Percentiles rank a stretch among this genome's conserved stretches.
Evolutionary conservation across 2,797 vertebrate genomes (phyloP).

Genomic region (Hozukius guyotensis): DNA sequence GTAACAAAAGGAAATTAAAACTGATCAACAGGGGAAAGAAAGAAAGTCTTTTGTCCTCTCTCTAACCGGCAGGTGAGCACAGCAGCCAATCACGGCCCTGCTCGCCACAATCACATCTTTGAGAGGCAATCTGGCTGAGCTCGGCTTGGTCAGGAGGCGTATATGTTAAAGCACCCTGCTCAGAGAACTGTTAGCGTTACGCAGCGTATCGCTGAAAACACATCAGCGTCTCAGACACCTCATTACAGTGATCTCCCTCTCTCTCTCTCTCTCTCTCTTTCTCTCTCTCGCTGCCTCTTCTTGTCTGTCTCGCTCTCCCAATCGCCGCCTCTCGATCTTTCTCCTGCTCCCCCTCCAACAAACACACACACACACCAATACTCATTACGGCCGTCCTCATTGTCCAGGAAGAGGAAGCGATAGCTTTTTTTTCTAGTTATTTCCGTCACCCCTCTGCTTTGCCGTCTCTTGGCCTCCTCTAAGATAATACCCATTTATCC

Average conservation of each 20-base stretch:
- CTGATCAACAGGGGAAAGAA: background rate
- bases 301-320: constrained; percentile 27
- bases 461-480: constrained; percentile 56
- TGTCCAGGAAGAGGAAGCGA: constrained; percentile 69
- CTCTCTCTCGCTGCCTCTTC: background rate
- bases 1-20: background rate
- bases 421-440: constrained; percentile 57
- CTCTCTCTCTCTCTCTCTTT: too few species aligned
- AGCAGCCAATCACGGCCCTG: constrained; percentile 40
- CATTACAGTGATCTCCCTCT: constrained; percentile 54
- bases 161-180: constrained; percentile 23
- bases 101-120: constrained; percentile 20
- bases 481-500: constrained; percentile 79
- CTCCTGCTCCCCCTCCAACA: background rate
- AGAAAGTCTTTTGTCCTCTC: background rate
- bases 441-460: constrained; percentile 56
- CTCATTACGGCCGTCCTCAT: constrained; percentile 68
- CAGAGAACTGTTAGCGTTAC: constrained; percentile 46
- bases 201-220: constrained; percentile 46
- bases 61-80: constrained; percentile 16
- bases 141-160: constrained; percentile 11
- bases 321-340: constrained; percentile 12
- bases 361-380: constrained; percentile 32
- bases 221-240: constrained; percentile 68
- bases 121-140: constrained; percentile 46